Percentiles rank a stretch among this genome's conserved stretches.
phyloP scores from a whole-genome alignment of 2,888 invertebrate species.

The Leptinotarsa rubiginosa region DNA sequence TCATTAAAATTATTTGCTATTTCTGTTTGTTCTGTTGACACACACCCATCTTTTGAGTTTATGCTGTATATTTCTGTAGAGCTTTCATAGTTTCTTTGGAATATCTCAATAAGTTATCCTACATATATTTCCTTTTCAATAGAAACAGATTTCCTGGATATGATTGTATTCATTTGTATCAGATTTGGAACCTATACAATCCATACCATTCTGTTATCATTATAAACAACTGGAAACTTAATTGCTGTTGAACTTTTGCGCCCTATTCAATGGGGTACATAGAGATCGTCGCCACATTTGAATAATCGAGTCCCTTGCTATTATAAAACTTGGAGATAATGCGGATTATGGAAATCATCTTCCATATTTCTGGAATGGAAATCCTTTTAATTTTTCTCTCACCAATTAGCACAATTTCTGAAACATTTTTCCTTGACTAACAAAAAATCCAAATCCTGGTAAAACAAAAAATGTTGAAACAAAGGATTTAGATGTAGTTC shows the following conservation, averaged over 20 bases:
- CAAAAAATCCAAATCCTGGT: not conserved
- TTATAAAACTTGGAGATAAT: not conserved
- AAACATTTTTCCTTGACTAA: conserved; percentile 1
- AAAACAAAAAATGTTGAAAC: conserved; percentile 4
- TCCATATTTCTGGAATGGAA: not conserved
- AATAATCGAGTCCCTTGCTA: not conserved
- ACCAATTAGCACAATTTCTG: conserved; percentile 4
- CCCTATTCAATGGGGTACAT: not conserved
- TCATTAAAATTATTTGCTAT: too few relatives aligned
- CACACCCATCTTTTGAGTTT: too few relatives aligned
- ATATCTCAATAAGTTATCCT: too few relatives aligned
- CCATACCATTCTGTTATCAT: not conserved
- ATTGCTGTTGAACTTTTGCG: not conserved
- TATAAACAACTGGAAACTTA: not conserved
- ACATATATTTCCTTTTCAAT: too few relatives aligned
- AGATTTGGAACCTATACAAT: too few relatives aligned
- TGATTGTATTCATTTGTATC: too few relatives aligned
- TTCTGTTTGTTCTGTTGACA: too few relatives aligned
- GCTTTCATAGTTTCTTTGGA: too few relatives aligned
- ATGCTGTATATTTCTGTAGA: too few relatives aligned
- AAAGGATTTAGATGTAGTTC: conserved; percentile 15
- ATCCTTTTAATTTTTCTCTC: not conserved
- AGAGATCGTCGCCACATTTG: not conserved
- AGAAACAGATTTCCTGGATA: too few relatives aligned
- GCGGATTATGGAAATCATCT: conserved; percentile 2